Evolutionary conservation across 2,797 vertebrate species (phyloP).

Genomic region (Xiphorhynchus erythropygius): DNA sequence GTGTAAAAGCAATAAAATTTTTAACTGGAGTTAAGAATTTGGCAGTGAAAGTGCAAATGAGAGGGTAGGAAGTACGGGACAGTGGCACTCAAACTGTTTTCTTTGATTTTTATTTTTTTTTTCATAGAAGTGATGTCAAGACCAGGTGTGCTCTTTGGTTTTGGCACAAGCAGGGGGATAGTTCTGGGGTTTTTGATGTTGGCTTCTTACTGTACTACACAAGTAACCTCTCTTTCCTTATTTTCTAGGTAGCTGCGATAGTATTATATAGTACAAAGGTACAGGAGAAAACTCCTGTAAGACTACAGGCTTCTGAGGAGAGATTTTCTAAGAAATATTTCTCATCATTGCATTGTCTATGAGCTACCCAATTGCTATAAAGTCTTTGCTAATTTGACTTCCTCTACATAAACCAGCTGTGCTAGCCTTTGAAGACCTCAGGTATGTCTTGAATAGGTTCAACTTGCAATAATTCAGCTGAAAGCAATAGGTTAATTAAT

Average conservation of each 20-base stretch:
- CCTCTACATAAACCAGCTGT: slow-evolving; percentile 57
- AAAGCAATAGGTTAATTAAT: slow-evolving; percentile 71
- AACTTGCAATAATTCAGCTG: slow-evolving; percentile 66
- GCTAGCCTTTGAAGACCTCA: slow-evolving; percentile 69
- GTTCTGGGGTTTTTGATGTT: background rate
- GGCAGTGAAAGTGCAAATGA: background rate
- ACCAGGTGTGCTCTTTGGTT: background rate
- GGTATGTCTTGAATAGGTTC: slow-evolving; percentile 64
- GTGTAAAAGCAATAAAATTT: background rate
- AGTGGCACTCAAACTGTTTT: background rate
- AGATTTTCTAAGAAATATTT: slow-evolving; percentile 46
- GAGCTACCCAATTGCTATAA: slow-evolving; percentile 56
- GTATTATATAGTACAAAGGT: background rate
- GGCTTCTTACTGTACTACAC: background rate
- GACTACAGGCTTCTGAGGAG: background rate
- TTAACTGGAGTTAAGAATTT: background rate
- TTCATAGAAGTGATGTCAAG: background rate
- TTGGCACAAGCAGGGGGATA: background rate
- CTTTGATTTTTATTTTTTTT: background rate
- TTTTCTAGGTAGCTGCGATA: background rate
- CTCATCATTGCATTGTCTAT: slow-evolving; percentile 31
- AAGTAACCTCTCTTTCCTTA: background rate
- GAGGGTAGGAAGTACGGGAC: background rate
- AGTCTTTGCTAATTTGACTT: slow-evolving; percentile 73
- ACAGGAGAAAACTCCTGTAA: background rate